Evolutionary conservation across 2,888 invertebrate genomes (phyloP), one percentile per base, ranked within the genome.

Genomic region (Mesorhabditis spiculigera): DNA sequence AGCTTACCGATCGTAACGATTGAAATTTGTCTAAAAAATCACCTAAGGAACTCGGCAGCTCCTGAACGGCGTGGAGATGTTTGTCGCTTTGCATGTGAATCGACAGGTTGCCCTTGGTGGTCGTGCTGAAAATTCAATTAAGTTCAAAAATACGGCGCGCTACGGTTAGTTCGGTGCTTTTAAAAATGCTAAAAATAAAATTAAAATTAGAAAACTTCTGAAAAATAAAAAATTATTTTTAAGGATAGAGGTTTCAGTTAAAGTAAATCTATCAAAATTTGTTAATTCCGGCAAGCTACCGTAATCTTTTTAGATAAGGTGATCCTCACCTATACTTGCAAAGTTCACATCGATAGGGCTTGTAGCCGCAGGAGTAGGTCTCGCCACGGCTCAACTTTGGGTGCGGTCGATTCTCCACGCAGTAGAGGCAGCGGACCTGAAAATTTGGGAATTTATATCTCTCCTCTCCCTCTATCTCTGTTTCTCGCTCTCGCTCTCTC

Each of bases 51-150:
- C 66, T 69, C 4, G 84, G 85, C 44, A 83, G 73, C 87, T 98
- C 98, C 89, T 97, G 97, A 92, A 98, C 95, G 87, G 98, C 99
- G 88, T 98, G 98, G 80, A 98, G 90, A 90, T 99, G 98, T 87
- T 99, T 99, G 87, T 99, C 98, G 71, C 95, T 95, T 88, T 99
- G 98, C 96, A 98, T 98, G 88, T 99, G 98, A 88, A 99, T 99
- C 87, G 95, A 95, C 77, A 99, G 91, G 88, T 99, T 99, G 64
- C 98, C 98, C 89, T 99, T 99, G 81, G 98, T 98, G 72, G 98
- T 99, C 43, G 98, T 99, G 65, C 96, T 97, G 87, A 50, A 50
- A 50, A 50, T 1, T 50, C 10, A 28, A 28, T 28, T 28, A 28
- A 28, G 28, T 28, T 28, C 28, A 28, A 28, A 28, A 28, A 28